A percentile compares a stretch with the other conserved stretches of the same genome.
phyloP scores from a whole-genome alignment of 1,140 invertebrate species.

The Zaprionus davidi region DNA sequence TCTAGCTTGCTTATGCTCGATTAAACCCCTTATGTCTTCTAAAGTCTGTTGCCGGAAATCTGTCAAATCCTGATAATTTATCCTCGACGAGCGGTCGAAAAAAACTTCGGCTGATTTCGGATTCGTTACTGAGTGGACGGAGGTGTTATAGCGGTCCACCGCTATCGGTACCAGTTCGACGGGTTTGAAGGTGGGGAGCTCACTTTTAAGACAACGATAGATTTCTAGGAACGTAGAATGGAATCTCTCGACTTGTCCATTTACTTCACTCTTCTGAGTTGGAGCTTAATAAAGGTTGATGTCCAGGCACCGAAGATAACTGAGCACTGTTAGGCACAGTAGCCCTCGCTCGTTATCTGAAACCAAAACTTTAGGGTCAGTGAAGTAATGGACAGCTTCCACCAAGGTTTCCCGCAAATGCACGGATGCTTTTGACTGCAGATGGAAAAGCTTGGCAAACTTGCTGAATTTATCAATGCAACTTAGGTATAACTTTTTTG shows the following conservation, averaged over 20 bases:
- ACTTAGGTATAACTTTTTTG: neutral
- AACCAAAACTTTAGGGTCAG: too few species aligned
- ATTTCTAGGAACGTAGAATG: constrained; percentile 24
- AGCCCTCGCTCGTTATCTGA: too few species aligned
- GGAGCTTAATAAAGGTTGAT: too few species aligned
- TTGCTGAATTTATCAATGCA: constrained; percentile 9
- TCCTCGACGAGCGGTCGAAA: neutral
- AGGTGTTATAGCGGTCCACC: neutral
- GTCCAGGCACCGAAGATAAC: too few species aligned
- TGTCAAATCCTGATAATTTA: neutral
- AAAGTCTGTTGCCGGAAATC: neutral
- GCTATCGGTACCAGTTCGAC: neutral
- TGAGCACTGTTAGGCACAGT: too few species aligned
- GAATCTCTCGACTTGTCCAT: too few species aligned
- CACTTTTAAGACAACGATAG: constrained; percentile 9
- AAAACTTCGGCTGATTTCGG: neutral
- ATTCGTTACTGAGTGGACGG: neutral
- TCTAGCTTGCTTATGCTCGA: neutral
- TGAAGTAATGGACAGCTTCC: too few species aligned
- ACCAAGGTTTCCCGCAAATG: neutral
- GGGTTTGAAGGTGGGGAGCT: neutral
- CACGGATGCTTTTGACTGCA: constrained; percentile 14
- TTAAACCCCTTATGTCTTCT: neutral
- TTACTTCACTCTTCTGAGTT: too few species aligned
- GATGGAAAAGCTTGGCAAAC: neutral